Conservation (phyloP, 1,140 invertebrate species). For the Thaumatotibia leucotreta region DNA sequence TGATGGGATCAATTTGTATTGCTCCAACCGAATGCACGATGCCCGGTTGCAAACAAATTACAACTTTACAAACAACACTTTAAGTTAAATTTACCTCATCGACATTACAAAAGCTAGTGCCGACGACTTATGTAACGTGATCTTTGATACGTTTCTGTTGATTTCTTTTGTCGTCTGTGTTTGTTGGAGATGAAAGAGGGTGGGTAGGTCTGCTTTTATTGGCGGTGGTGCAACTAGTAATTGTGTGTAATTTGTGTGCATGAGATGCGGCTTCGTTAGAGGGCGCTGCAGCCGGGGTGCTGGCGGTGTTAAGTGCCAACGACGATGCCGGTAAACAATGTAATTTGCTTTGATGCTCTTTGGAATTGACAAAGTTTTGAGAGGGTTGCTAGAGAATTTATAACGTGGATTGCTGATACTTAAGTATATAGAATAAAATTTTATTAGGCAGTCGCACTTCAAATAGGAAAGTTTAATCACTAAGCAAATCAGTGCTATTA, state of each 20-base stretch:
- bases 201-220: constrained; percentile 20
- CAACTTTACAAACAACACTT: constrained; percentile 32
- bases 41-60: constrained; percentile 29
- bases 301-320: constrained; percentile 3
- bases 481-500: too few species aligned
- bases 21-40: constrained; percentile 38
- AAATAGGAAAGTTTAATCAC: too few species aligned
- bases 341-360: constrained; percentile 10
- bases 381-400: not conserved
- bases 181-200: not conserved
- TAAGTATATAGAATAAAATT: not conserved
- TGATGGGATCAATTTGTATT: constrained; percentile 66
- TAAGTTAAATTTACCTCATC: constrained; percentile 36
- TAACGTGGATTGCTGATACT: not conserved
- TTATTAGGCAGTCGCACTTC: too few species aligned
- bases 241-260: constrained; percentile 60
- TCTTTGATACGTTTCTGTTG: constrained; percentile 13
- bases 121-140: constrained; percentile 39
- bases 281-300: not conserved
- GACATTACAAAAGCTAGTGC: constrained; percentile 48
- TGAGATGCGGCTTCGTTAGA: constrained; percentile 35
- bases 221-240: constrained; percentile 42
- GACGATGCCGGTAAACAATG: constrained; percentile 7
- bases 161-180: constrained; percentile 6
- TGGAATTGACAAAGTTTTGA: constrained; percentile 9